A percentile compares a stretch with the other conserved stretches of the same genome.
Evolutionary conservation across 2,888 invertebrate genomes (phyloP).

Genomic region (Mythimna albipuncta): DNA sequence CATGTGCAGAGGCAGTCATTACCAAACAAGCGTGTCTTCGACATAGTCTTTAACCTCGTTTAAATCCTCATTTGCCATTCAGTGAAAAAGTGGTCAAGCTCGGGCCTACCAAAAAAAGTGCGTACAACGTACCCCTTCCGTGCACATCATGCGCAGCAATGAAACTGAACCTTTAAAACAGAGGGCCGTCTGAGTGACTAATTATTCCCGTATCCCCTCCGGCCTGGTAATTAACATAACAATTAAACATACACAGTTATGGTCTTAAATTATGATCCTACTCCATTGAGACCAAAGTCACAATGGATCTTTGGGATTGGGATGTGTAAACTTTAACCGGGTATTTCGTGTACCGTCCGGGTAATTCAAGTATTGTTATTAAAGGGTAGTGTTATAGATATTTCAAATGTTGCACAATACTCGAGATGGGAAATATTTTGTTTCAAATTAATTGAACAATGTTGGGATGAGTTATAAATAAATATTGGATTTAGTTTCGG

Average conservation of each 20-base stretch:
- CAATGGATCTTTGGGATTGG: conserved; percentile 56
- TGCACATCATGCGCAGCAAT: not conserved
- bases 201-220: conserved; percentile 52
- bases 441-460: conserved; percentile 37
- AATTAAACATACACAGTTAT: conserved; percentile 73
- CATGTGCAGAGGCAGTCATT: too few relatives aligned
- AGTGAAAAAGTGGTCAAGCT: too few relatives aligned
- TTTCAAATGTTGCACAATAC: conserved; percentile 30
- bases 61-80: too few relatives aligned
- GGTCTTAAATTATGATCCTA: conserved; percentile 68
- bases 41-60: too few relatives aligned
- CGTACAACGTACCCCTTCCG: not conserved
- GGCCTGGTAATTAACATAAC: conserved; percentile 69
- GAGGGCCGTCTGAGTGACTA: conserved; percentile 58
- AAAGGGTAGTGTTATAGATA: conserved; percentile 32
- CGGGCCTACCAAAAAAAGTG: too few relatives aligned
- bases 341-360: conserved; percentile 46
- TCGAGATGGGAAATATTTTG: conserved; percentile 27
- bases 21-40: too few relatives aligned
- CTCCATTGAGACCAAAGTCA: conserved; percentile 60
- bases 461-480: conserved; percentile 16
- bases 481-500: conserved; percentile 35
- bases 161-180: conserved; percentile 15
- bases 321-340: conserved; percentile 48
- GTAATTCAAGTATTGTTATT: conserved; percentile 36